phyloP scores from a whole-genome alignment of 2,888 invertebrate genomes.

The Dioctria linearis region DNA sequence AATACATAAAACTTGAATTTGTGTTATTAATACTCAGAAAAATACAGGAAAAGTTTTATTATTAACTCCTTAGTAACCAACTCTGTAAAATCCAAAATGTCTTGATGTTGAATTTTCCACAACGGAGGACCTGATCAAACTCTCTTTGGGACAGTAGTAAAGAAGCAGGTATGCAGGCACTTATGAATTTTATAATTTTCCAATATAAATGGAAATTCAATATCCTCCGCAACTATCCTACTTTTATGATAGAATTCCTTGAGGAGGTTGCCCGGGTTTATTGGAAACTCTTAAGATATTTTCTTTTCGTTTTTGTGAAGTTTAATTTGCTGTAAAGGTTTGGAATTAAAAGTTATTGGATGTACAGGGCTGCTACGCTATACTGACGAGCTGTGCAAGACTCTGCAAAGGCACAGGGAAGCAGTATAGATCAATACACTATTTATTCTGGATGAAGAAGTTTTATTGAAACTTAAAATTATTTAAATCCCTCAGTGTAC shows the following conservation, averaged over 20 bases:
- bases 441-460: slow-evolving; percentile 27
- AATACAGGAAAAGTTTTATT: slow-evolving; percentile 14
- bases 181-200: slow-evolving; percentile 57
- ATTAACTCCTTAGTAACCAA: slow-evolving; percentile 20
- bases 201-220: slow-evolving; percentile 58
- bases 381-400: neutral
- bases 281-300: slow-evolving; percentile 45
- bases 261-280: slow-evolving; percentile 28
- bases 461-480: slow-evolving; percentile 39
- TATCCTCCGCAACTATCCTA: slow-evolving; percentile 50
- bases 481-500: slow-evolving; percentile 16
- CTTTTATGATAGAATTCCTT: slow-evolving; percentile 36
- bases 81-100: neutral
- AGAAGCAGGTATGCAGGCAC: slow-evolving; percentile 12
- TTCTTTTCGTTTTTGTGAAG: slow-evolving; percentile 28
- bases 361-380: neutral
- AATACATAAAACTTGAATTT: slow-evolving; percentile 2
- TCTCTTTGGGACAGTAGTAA: neutral
- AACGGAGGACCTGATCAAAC: neutral
- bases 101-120: neutral
- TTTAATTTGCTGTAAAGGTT: slow-evolving; percentile 41
- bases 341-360: slow-evolving; percentile 46
- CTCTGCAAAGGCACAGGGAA: neutral
- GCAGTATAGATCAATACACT: slow-evolving; percentile 30
- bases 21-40: slow-evolving; percentile 16